These are phyloP conservation scores for Saccopteryx leptura DNA, from an alignment of 2,113 vertebrate species.

Conservation along the genomic window DNA sequence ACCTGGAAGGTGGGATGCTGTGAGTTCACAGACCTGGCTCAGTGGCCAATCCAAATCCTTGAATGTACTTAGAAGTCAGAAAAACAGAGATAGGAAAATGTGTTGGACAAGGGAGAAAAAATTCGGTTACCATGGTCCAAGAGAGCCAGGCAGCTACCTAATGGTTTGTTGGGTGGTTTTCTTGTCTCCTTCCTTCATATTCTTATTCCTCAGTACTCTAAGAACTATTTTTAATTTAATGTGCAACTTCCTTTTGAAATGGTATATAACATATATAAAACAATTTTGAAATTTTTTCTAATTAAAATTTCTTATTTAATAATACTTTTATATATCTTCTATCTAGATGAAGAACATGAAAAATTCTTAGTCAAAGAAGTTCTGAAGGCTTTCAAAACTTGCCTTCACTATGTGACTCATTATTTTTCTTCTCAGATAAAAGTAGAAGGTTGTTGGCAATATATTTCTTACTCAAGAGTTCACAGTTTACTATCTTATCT, in stretches of 20 bases:
- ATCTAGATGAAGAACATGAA: conserved; percentile 12
- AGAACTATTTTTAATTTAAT: conserved; percentile 19
- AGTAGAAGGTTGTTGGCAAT: background rate
- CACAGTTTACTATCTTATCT: conserved; percentile 13
- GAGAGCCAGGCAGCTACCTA: background rate
- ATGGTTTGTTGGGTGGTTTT: background rate
- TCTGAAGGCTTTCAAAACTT: background rate
- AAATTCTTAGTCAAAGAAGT: background rate
- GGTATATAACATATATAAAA: background rate
- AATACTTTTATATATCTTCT: background rate
- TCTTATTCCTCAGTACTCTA: background rate
- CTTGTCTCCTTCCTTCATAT: background rate
- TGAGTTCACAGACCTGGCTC: background rate
- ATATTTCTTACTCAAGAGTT: conserved; percentile 13
- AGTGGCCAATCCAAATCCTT: background rate
- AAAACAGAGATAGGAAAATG: background rate
- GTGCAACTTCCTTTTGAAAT: conserved; percentile 18
- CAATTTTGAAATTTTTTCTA: background rate
- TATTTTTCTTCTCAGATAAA: conserved; percentile 12
- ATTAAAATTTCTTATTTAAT: conserved; percentile 17
- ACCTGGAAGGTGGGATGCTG: background rate
- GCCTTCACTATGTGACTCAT: background rate
- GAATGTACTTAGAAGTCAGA: background rate
- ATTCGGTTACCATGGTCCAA: background rate
- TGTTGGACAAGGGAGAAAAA: background rate